Base-by-base conservation (phyloP, 2,113 vertebrate species). In the Hoplias malabaricus region DNA sequence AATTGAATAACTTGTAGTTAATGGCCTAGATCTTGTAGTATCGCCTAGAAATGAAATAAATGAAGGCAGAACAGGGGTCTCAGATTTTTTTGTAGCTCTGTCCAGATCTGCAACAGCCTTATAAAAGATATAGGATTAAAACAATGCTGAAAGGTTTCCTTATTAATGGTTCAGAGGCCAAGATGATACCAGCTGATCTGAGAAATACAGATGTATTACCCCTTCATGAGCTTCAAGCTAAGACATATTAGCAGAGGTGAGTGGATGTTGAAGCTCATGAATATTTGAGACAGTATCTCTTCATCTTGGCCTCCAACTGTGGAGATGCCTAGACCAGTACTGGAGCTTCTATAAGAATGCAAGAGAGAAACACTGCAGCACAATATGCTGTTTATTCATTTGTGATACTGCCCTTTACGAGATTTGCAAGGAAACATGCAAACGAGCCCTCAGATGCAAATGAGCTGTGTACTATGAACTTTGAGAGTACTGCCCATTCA, bases 211-310 rank as follows among this genome's bases (percentile, higher is more conserved):
- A 6, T 42, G 33, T 12, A 53, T 38, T 33, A 54, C 3, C 13
- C 23, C 21, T 27, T n/a, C 36, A 71, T 54, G n/a, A 16, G 27
- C 68, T 70, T 54, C 19, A 59, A 19, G 27, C 67, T 59, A 56
- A 40, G 29, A 29, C 21, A 23, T 11, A n/a, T 16, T 29, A 72
- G 69, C 25, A 19, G 25, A 29, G 25, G 36, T 5, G 53, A 43
- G 54, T 73, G 40, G 54, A 21, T 57, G 14, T 40, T 43, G 56
- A 59, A 43, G 31, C 56, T 62, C 40, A 62, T 62, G 56, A 73
- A 62, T 74, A 62, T 43, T 27, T 62, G 25, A 61, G 63, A 46
- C 40, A 23, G 33, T 71, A 56, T 62, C 57, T 74, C 36, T 38
- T 73, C 56, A 62, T 43, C 38, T 73, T 33, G 25, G 33, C 33